Percentiles rank a stretch among this genome's conserved stretches.
Evolutionary conservation across 2,113 vertebrate species (phyloP).

Genomic region (Notechis scutatus): DNA sequence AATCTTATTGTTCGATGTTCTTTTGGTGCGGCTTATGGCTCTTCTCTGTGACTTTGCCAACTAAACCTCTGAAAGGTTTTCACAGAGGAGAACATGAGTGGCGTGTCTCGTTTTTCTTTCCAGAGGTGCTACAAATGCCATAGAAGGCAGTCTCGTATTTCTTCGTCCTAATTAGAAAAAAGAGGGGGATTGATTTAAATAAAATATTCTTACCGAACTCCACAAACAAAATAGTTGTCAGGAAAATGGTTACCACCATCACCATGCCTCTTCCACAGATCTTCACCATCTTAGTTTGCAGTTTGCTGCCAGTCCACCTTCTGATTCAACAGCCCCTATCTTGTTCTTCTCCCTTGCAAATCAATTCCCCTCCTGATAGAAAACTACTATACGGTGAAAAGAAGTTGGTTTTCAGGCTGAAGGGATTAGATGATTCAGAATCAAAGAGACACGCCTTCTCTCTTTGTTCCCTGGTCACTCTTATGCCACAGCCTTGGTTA

Average conservation of each 20-base stretch:
- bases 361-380: background rate
- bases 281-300: background rate
- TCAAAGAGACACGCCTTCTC: background rate
- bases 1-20: background rate
- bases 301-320: background rate
- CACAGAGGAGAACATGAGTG: background rate
- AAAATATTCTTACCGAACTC: background rate
- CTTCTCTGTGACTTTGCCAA: background rate
- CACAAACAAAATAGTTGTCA: background rate
- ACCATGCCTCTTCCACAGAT: background rate
- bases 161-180: background rate
- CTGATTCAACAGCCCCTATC: background rate
- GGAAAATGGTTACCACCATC: background rate
- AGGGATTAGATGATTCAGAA: background rate
- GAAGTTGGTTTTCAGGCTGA: background rate
- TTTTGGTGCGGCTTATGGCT: background rate
- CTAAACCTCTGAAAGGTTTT: background rate
- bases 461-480: background rate
- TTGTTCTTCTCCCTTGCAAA: background rate
- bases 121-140: background rate
- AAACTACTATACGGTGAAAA: background rate
- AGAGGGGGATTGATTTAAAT: background rate
- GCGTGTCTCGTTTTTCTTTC: background rate
- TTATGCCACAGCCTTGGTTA: background rate
- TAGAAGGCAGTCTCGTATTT: background rate